Evolutionary conservation across 23 tunicate genomes (phyloP), one percentile per base, ranked within the genome.

Genomic region (Diplosoma virens): DNA sequence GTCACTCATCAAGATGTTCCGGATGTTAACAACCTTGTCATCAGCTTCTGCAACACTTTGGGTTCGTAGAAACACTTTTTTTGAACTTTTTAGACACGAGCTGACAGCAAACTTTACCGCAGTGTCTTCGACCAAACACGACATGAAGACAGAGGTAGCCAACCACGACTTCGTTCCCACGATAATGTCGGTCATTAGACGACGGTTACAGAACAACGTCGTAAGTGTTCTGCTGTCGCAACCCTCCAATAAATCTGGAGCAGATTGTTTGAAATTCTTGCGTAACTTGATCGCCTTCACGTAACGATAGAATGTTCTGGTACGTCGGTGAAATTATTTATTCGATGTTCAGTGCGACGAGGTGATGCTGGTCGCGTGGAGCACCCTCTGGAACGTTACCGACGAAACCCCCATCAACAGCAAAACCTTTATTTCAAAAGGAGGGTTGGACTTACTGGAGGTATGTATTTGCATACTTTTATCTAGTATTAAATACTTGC

Each of bases 331-430:
- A n/a, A n/a, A n/a, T n/a, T n/a, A n/a, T n/a, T n/a, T n/a, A n/a
- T n/a, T n/a, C n/a, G n/a, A n/a, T n/a, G n/a, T n/a, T n/a, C 83
- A 83, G 88, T 25, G 33, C 60, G 97, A 90, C 67, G 97, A 90
- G 26, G 79, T 79, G 3, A 37, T 84, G 66, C 83, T 56, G 46
- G 75, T 77, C 4, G 64, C 69, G 28, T 93, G 98, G 98, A 79
- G 98, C 69, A 66, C 81, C 14, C 32, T 93, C 67, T 93, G 98
- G 98, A 93, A 93, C 54, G 87, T 86, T 1, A 76, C 89, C 1
- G 98, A 93, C 64, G 98, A 85, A 86, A 86, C 93, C 47, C 93
- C 98, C 0, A 53, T 25, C 2, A 93, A 93, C 74, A 70, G 87
- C 45, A 47, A 58, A 28, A 61, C 59, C 18, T 81, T 86, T 67